These are phyloP conservation scores for Dipodomys spectabilis DNA, from an alignment of 2,113 vertebrate species.

Conservation along the genomic window DNA sequence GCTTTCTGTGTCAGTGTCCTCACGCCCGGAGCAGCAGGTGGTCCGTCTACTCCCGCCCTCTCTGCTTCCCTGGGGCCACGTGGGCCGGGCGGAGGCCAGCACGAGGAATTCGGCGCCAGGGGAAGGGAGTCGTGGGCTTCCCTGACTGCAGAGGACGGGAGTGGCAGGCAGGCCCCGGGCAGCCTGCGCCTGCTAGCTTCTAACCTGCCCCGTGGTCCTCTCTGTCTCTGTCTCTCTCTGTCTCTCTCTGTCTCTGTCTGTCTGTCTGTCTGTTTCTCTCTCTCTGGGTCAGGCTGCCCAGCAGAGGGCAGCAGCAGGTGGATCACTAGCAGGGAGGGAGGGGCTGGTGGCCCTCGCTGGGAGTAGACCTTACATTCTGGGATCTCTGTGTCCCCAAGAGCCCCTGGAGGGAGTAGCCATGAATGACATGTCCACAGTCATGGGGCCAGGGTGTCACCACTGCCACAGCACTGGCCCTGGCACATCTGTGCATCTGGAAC, in stretches of 20 bases:
- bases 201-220: background rate
- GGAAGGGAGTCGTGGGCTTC: background rate
- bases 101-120: slow-evolving; percentile 39
- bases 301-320: slow-evolving; percentile 82
- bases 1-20: background rate
- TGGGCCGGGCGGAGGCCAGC: background rate
- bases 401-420: too few relatives aligned
- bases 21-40: background rate
- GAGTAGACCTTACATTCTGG: background rate
- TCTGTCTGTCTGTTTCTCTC: too few relatives aligned
- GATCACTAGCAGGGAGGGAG: background rate
- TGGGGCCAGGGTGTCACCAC: too few relatives aligned
- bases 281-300: background rate
- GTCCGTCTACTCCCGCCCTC: background rate
- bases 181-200: slow-evolving; percentile 58
- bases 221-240: background rate
- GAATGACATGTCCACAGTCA: background rate
- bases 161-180: slow-evolving; percentile 67
- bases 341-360: background rate
- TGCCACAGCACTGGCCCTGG: background rate
- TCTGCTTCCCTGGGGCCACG: background rate
- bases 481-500: too few relatives aligned
- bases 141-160: background rate
- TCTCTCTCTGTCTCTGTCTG: too few relatives aligned
- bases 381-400: background rate